Evolutionary conservation across 2,888 invertebrate genomes (phyloP), one percentile per base, ranked within the genome.

Genomic region (Tetheella fluctuosa): DNA sequence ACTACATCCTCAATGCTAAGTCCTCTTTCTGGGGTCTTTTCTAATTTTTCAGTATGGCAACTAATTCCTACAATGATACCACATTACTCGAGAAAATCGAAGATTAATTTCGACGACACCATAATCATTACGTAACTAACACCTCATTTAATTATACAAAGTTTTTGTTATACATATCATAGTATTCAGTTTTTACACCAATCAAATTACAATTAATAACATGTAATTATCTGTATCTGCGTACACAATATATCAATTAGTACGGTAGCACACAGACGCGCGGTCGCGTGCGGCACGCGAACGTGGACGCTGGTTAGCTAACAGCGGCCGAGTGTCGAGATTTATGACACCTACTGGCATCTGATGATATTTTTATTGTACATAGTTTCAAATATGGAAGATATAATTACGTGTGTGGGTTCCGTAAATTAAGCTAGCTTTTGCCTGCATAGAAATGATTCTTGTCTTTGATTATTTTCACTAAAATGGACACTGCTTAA

Each of bases 221-320:
- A 15, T 42, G 0, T 15, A 10, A 10, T 17, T 20, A 48, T 48
- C 39, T 39, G 39, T 39, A n/a, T 34, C 10, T 20, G 42, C 42
- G n/a, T n/a, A n/a, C 48, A 48, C 20, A 20, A 48, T 48, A 48
- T 48, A 20, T 48, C 48, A 48, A 48, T 48, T 48, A 48, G 20
- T 10, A 20, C 48, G 48, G 17, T 48, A n/a, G 17, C 17, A 17
- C 48, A 17, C 17, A 20, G 48, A 10, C 48, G 20, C 48, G 20
- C 48, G 20, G 48, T 20, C 48, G 48, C 48, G 48, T 48, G 48
- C 48, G 17, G 48, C 48, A 48, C 48, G 48, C 48, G 48, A 48
- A 10, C 48, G 48, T 1, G 1, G 2, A 17, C 42, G 42, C 42
- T 42, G 42, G 39, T 42, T 42, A 42, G 39, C 39, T 42, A 42